Evolutionary conservation across 2,113 vertebrate species (phyloP), one percentile per base, ranked within the genome.

Genomic region (Embiotoca jacksoni): DNA sequence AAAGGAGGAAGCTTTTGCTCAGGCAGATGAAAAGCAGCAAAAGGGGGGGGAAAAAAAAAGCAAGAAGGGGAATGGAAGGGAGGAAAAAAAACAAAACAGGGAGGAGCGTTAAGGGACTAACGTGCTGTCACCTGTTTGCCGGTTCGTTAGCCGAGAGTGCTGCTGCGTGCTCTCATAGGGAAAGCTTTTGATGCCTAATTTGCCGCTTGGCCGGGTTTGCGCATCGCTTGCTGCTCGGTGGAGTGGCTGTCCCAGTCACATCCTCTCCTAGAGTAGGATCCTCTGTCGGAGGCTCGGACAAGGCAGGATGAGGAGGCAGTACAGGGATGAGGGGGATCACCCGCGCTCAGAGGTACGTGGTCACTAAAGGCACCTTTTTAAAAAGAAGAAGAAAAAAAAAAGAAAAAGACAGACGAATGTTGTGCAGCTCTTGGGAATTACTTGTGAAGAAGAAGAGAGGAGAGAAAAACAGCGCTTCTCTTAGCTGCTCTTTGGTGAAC

Each of bases 151-250:
- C 87, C 57, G 9, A 53, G 58, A 83, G 88, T 76, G 53, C 76
- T 78, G 76, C 72, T 72, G 77, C 66, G 53, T 64, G 82, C 90
- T 71, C 83, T 91, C 80, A 77, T 47, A 79, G 81, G 88, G 82
- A 56, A 78, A 78, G 92, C 91, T 92, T 93, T 94, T 91, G 89
- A 92, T 81, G 90, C 87, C 83, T 88, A 88, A 93, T 94, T 93
- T 94, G 77, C 78, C 70, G 91, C 88, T 92, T 37, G 90, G 90
- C 74, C 52, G 86, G 66, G 75, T 85, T 85, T 88, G 84, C 78
- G 88, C 91, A 85, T 89, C 86, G 88, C 87, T 91, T 73, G 75
- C 30, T 78, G 90, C 78, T 87, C 86, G 80, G 83, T 70, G 76
- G 78, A 88, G 90, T 72, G 85, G 78, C 82, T 88, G 86, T 81